Conservation (phyloP, 2,888 invertebrate species). For the Nemotelus nigrinus region DNA sequence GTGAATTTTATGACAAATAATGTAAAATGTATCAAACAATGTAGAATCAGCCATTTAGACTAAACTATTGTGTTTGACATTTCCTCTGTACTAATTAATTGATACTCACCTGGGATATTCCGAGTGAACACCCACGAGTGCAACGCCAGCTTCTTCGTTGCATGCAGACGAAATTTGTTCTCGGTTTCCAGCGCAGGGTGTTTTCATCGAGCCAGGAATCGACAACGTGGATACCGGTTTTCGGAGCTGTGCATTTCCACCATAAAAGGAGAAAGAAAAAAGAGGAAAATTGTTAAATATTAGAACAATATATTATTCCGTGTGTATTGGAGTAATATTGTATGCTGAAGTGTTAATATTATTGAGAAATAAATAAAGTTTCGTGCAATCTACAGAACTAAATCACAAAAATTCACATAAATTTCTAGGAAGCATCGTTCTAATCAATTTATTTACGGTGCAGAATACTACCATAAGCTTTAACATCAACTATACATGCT, state of each 20-base stretch:
- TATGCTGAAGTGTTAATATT: neutral
- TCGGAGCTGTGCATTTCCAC: constrained; percentile 76
- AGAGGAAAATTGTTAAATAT: too few relatives aligned
- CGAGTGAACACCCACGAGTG: constrained; percentile 88
- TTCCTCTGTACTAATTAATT: neutral
- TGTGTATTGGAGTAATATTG: neutral
- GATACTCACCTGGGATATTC: constrained; percentile 77
- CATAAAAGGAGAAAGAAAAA: constrained; percentile 19
- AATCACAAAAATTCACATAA: neutral
- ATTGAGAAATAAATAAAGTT: too few relatives aligned
- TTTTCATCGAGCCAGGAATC: constrained; percentile 93
- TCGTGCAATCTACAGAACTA: too few relatives aligned
- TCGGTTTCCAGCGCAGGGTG: constrained; percentile 68
- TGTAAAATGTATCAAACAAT: too few relatives aligned
- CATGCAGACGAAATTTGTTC: constrained; percentile 71
- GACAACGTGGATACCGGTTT: constrained; percentile 97
- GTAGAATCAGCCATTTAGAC: too few relatives aligned
- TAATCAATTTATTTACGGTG: neutral
- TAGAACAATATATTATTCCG: too few relatives aligned
- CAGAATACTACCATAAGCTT: too few relatives aligned
- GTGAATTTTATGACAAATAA: too few relatives aligned
- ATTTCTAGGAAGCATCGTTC: neutral
- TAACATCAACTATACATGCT: too few relatives aligned
- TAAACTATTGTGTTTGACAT: too few relatives aligned
- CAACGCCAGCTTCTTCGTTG: constrained; percentile 86